These are phyloP conservation scores for Ecliptopera silaceata DNA, from an alignment of 2,888 invertebrate genomes.

Conservation along the genomic window DNA sequence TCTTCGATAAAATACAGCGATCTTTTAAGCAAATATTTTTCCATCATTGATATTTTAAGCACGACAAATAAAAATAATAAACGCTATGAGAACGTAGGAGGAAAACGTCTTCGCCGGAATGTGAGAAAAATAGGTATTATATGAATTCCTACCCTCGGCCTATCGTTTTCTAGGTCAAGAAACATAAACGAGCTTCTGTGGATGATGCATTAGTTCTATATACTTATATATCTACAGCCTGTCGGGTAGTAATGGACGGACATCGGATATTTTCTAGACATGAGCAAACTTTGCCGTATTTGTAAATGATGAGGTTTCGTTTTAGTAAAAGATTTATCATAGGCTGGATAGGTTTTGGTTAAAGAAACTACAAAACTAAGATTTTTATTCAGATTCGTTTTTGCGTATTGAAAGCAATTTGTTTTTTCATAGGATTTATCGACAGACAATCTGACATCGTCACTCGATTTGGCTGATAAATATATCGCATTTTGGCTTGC, in stretches of 20 bases:
- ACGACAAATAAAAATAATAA: slow-evolving; percentile 21
- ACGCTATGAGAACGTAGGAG: slow-evolving; percentile 3
- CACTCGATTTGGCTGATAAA: slow-evolving; percentile 3
- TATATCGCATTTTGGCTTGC: slow-evolving; percentile 12
- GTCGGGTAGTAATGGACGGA: slow-evolving; percentile 24
- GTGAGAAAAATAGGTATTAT: slow-evolving; percentile 16
- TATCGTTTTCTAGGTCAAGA: slow-evolving; percentile 29
- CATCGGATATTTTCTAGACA: slow-evolving; percentile 28
- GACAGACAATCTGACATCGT: slow-evolving; percentile 1
- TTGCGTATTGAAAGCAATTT: neutral
- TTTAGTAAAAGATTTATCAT: neutral
- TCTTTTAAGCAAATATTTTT: slow-evolving; percentile 1
- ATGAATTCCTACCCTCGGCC: slow-evolving; percentile 20
- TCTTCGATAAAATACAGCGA: neutral
- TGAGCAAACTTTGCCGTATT: slow-evolving; percentile 19
- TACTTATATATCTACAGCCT: slow-evolving; percentile 11
- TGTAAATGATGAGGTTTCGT: slow-evolving; percentile 8
- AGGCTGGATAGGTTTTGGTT: too few relatives aligned
- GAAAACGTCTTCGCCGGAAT: slow-evolving; percentile 12
- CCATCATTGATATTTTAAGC: slow-evolving; percentile 6
- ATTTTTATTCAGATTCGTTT: neutral
- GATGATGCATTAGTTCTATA: slow-evolving; percentile 24
- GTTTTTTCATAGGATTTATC: neutral
- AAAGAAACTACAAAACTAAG: too few relatives aligned
- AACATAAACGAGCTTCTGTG: slow-evolving; percentile 20